Evolutionary conservation across 2,797 vertebrate species (phyloP), one percentile per base, ranked within the genome.

Genomic region (Danio kyathit): DNA sequence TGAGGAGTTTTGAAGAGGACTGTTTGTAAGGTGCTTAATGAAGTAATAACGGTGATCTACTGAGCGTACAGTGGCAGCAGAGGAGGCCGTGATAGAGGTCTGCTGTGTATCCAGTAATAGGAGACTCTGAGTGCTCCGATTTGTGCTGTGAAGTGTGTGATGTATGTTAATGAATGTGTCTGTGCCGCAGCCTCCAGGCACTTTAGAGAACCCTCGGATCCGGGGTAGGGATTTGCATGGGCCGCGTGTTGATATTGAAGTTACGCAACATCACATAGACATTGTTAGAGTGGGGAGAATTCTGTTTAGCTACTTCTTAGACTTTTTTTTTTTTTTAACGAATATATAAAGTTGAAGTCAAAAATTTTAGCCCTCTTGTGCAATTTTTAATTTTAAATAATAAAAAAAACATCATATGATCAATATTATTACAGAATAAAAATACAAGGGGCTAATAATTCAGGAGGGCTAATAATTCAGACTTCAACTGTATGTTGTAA

Each of bases 21-120:
- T 56, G 16, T 54, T 76, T 76, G n/a, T 75, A 66, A 65, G 60
- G 38, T 6, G 12, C 49, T 49, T 54, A 76, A 64, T 66, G 59
- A 63, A 59, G 73, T 61, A 75, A 61, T 48, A 61, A 74, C 14
- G 46, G 72, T 60, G 74, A 51, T 76, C 72, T 74, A n/a, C 21
- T 49, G 44, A 74, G 48, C 0, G 21, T 40, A 74, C 57, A 51
- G 72, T n/a, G 57, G 19, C 54, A 46, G 56, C 46, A 41, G 49
- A 49, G 16, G 19, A 43, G 14, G 48, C 40, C 65, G 46, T 49
- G 61, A 21, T 76, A 49, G 38, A 52, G 48, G 29, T 56, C 48
- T 38, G 48, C 17, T 76, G 46, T 64, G 38, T 63, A 63, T 76
- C 10, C 3, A 54, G 59, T 76, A 48, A 43, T 65, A n/a, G 43